Evolutionary conservation across 2,113 vertebrate species (phyloP).

Genomic region (Mesocricetus auratus): DNA sequence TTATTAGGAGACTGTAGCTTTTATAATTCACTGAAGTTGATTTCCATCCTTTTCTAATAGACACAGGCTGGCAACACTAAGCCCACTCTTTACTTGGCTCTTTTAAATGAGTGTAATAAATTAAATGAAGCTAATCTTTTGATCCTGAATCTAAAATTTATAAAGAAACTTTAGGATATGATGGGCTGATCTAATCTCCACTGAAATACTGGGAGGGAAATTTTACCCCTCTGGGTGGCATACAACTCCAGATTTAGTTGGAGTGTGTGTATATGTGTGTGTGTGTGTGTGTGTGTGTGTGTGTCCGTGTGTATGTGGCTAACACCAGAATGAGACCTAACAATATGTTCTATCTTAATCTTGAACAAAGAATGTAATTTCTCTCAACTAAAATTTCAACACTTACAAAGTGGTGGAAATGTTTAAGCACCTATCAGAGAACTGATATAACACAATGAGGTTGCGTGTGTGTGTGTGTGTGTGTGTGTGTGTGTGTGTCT

Average conservation of each 20-base stretch:
- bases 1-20: not conserved
- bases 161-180: conserved; percentile 8
- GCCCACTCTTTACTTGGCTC: not conserved
- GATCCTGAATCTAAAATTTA: conserved; percentile 24
- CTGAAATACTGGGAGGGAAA: not conserved
- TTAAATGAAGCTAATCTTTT: conserved; percentile 52
- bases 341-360: not conserved
- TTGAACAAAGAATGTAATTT: not conserved
- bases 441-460: not conserved
- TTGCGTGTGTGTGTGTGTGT: not conserved
- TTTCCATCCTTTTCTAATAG: not conserved
- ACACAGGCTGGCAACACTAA: conserved; percentile 7
- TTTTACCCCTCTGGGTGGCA: not conserved
- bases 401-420: not conserved
- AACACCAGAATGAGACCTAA: not conserved
- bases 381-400: not conserved
- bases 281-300: too few species aligned
- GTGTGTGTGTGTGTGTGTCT: not conserved
- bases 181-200: not conserved
- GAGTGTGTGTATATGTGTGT: too few species aligned
- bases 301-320: too few species aligned
- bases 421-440: not conserved
- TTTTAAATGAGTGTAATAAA: conserved; percentile 48
- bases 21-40: not conserved
- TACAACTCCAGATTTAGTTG: not conserved